Evolutionary conservation across 2,888 invertebrate species (phyloP), one percentile per base, ranked within the genome.

Genomic region (Nebria salina): DNA sequence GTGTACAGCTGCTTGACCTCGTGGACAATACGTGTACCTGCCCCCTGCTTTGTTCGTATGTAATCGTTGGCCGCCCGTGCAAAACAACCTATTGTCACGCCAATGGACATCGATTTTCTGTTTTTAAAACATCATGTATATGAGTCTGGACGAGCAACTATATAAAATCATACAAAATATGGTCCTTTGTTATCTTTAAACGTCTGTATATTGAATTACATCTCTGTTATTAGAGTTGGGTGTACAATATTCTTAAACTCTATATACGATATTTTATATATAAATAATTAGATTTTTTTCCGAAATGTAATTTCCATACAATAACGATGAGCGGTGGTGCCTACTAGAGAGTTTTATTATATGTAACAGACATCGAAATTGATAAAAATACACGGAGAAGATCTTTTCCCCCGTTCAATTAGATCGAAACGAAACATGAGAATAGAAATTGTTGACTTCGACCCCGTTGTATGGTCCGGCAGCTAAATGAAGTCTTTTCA

Each of bases 401-500:
- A 68, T 25, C 26, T 68, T 66, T 66, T 66, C 72, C n/a, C 42
- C 79, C 15, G 79, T 86, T 87, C 86, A 87, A 87, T 88, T 87
- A 87, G 87, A 87, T 86, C 85, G 85, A 85, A 86, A 85, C 84
- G 84, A 85, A 84, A 85, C 84, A 84, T 84, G 83, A 85, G 84
- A 87, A 86, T 86, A 54, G 86, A 85, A 87, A 87, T 87, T 86
- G 87, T 87, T 86, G 86, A 87, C 86, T 87, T 86, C 87, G 54
- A 7, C 87, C 86, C 87, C 85, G 85, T 82, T 85, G 84, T 85
- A 83, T 86, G 73, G 78, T 78, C 75, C 87, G 84, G 87, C 86
- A 88, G 87, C 87, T 86, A 87, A 87, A 87, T 87, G 87, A 87
- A 87, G 87, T 87, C 87, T 86, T 87, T 88, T 88, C 86, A 87